phyloP scores from a whole-genome alignment of 2,888 invertebrate species.

The Tipula unca region DNA sequence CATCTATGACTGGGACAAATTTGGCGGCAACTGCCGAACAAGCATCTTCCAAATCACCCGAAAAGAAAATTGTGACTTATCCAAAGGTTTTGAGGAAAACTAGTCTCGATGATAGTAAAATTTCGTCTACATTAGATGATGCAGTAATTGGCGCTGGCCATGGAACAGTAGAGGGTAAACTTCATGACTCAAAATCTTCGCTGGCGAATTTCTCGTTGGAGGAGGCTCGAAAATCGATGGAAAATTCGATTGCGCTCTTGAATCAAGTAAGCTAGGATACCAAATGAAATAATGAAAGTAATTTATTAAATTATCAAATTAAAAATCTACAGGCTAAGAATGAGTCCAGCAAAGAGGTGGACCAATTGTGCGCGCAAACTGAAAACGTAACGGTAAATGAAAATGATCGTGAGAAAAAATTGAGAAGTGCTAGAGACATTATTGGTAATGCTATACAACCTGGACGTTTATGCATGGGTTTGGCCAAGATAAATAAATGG shows the following conservation, averaged over 20 bases:
- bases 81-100: slow-evolving; percentile 21
- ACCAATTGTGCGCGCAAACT: slow-evolving; percentile 40
- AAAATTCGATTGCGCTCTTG: slow-evolving; percentile 54
- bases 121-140: slow-evolving; percentile 17
- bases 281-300: background rate
- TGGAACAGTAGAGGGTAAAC: slow-evolving; percentile 31
- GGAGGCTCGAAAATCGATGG: slow-evolving; percentile 49
- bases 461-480: slow-evolving; percentile 30
- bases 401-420: slow-evolving; percentile 47
- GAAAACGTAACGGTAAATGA: slow-evolving; percentile 38
- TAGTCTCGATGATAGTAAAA: slow-evolving; percentile 22
- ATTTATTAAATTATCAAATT: slow-evolving; percentile 29
- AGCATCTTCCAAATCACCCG: background rate
- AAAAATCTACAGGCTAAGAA: slow-evolving; percentile 33
- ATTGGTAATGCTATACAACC: slow-evolving; percentile 59
- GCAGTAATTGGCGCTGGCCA: slow-evolving; percentile 24
- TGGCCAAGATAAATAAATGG: background rate
- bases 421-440: slow-evolving; percentile 61
- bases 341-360: slow-evolving; percentile 40
- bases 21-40: slow-evolving; percentile 26
- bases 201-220: slow-evolving; percentile 47
- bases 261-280: slow-evolving; percentile 44
- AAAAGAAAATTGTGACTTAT: slow-evolving; percentile 24
- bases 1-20: slow-evolving; percentile 48
- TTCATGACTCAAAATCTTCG: slow-evolving; percentile 50